A percentile compares a stretch with the other conserved stretches of the same genome.
Conservation (phyloP, 2,797 vertebrate species). For the Rhinella marina region DNA sequence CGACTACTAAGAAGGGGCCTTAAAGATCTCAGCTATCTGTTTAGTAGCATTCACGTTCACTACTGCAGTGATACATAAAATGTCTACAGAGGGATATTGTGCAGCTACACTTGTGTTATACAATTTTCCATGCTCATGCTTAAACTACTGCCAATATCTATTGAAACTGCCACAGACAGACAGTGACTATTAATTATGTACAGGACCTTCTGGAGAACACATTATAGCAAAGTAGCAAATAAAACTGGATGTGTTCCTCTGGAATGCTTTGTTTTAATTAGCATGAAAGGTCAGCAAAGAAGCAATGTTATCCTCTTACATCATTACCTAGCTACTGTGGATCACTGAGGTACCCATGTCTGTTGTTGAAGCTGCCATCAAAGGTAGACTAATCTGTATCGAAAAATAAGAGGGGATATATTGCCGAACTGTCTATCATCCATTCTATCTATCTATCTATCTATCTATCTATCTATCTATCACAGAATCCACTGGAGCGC, state of each 20-base stretch:
- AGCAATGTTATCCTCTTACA: conserved; percentile 56
- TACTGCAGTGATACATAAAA: conserved; percentile 40
- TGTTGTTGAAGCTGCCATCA: background rate
- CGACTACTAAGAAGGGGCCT: conserved; percentile 48
- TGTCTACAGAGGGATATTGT: background rate
- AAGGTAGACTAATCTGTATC: background rate
- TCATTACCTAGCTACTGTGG: conserved; percentile 49
- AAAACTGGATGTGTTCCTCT: conserved; percentile 34
- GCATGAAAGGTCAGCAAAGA: conserved; percentile 53
- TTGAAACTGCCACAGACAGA: conserved; percentile 16
- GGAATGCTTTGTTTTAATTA: conserved; percentile 60
- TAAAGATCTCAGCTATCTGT: conserved; percentile 57
- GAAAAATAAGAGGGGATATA: background rate
- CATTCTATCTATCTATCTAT: background rate
- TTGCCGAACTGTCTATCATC: background rate
- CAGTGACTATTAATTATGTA: conserved; percentile 12
- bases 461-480: no score
- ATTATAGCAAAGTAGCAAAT: conserved; percentile 38
- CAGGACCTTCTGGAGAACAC: conserved; percentile 36
- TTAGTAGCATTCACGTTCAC: conserved; percentile 12
- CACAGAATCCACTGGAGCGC: no score
- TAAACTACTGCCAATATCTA: conserved; percentile 40
- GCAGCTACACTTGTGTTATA: background rate
- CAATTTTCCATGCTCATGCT: conserved; percentile 9
- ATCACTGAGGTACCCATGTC: conserved; percentile 1